These are phyloP conservation scores for Paracyclopina nana DNA, from an alignment of 1,140 invertebrate species.

Conservation along the genomic window DNA sequence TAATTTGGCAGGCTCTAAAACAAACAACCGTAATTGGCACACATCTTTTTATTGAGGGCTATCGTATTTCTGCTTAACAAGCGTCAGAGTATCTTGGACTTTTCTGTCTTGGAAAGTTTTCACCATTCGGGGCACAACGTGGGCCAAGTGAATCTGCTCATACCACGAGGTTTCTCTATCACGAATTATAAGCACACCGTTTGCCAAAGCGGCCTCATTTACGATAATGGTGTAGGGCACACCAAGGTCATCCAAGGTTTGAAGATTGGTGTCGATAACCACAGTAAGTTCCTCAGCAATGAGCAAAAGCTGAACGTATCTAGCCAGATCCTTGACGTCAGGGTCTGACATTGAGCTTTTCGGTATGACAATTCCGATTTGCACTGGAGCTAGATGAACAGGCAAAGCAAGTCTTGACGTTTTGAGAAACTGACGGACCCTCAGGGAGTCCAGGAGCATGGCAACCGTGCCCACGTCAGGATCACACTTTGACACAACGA, in stretches of 20 bases:
- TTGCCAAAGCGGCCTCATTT: background rate
- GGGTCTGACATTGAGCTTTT: too few species aligned
- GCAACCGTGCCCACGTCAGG: background rate
- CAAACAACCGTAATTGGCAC: too few species aligned
- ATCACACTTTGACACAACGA: background rate
- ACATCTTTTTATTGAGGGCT: too few species aligned
- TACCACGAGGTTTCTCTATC: constrained; percentile 3
- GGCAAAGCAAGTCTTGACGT: background rate
- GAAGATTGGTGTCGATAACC: background rate
- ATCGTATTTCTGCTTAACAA: too few species aligned
- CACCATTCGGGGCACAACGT: background rate
- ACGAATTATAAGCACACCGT: background rate
- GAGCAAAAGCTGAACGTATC: background rate
- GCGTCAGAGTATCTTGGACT: background rate
- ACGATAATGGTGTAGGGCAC: background rate
- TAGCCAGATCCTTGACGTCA: background rate
- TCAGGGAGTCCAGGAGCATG: background rate
- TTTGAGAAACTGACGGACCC: background rate
- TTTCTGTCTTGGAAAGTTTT: background rate
- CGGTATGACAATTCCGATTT: background rate
- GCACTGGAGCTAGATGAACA: background rate
- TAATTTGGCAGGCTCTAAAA: too few species aligned
- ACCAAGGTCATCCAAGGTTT: background rate
- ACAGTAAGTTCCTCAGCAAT: background rate
- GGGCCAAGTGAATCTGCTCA: background rate